phyloP scores from a whole-genome alignment of 2,113 vertebrate genomes.

The Bothrops jararaca region DNA sequence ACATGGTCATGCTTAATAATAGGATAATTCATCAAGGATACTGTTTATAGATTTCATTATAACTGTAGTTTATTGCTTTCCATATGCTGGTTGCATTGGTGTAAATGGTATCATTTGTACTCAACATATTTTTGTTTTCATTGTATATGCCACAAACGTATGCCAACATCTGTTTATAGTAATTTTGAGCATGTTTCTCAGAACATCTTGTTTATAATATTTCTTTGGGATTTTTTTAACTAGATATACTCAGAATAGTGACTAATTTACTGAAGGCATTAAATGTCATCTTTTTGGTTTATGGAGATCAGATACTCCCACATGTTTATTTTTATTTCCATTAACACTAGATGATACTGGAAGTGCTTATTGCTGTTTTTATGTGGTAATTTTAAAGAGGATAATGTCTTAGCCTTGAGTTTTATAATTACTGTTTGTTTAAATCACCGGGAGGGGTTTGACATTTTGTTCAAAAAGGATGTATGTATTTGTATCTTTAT shows the following conservation, averaged over 20 bases:
- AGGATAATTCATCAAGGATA: not conserved
- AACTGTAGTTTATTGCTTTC: not conserved
- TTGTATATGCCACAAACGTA: not conserved
- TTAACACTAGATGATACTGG: slow-evolving; percentile 21
- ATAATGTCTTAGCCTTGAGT: not conserved
- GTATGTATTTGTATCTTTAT: not conserved
- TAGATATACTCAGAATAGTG: not conserved
- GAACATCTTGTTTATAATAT: not conserved
- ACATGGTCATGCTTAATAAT: not conserved
- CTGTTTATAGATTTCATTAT: not conserved
- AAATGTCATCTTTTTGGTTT: slow-evolving; percentile 32
- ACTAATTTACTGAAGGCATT: not conserved
- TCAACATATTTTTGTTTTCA: slow-evolving; percentile 16
- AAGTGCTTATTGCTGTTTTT: not conserved
- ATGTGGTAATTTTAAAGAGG: not conserved
- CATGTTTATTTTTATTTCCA: slow-evolving; percentile 51
- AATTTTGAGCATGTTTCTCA: not conserved
- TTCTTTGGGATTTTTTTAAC: not conserved
- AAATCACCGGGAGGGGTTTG: not conserved
- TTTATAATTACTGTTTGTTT: not conserved
- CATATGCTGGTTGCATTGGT: not conserved
- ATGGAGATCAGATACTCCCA: slow-evolving; percentile 69
- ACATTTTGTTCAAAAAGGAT: not conserved
- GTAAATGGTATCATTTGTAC: not conserved
- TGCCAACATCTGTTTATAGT: not conserved